These are phyloP conservation scores for Loxodonta africana DNA, from an alignment of 2,113 vertebrate species.

Conservation along the genomic window DNA sequence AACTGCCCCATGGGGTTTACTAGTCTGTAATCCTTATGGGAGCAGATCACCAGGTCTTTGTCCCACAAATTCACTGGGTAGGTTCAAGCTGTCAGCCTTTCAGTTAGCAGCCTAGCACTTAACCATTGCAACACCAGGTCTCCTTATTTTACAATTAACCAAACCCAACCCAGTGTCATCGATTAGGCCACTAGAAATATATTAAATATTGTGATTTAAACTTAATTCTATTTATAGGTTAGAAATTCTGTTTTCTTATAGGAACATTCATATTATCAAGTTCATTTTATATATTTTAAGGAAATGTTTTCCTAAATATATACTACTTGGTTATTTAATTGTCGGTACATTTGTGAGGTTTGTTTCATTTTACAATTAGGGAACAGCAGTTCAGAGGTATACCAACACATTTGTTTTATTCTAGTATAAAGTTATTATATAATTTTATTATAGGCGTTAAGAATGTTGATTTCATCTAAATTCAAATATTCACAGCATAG, in stretches of 20 bases:
- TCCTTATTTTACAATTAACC: not conserved
- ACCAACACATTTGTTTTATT: not conserved
- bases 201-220: constrained; percentile 54
- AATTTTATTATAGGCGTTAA: constrained; percentile 22
- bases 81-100: not conserved
- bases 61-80: not conserved
- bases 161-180: too few species aligned
- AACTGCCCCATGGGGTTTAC: not conserved
- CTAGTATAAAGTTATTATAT: constrained; percentile 19
- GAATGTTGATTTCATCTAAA: constrained; percentile 49
- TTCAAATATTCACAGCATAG: constrained; percentile 52
- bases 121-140: not conserved
- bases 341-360: not conserved
- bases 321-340: not conserved
- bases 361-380: constrained; percentile 25
- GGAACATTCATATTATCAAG: not conserved
- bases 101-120: not conserved
- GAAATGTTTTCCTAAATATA: not conserved
- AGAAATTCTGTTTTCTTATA: constrained; percentile 22
- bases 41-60: not conserved
- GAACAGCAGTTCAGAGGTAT: constrained; percentile 11
- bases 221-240: not conserved
- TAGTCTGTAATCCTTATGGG: not conserved
- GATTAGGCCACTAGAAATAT: not conserved
- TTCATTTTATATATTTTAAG: constrained; percentile 29